These are phyloP conservation scores for Mesaphorura yosii DNA, from an alignment of 1,140 invertebrate species.

Conservation along the genomic window DNA sequence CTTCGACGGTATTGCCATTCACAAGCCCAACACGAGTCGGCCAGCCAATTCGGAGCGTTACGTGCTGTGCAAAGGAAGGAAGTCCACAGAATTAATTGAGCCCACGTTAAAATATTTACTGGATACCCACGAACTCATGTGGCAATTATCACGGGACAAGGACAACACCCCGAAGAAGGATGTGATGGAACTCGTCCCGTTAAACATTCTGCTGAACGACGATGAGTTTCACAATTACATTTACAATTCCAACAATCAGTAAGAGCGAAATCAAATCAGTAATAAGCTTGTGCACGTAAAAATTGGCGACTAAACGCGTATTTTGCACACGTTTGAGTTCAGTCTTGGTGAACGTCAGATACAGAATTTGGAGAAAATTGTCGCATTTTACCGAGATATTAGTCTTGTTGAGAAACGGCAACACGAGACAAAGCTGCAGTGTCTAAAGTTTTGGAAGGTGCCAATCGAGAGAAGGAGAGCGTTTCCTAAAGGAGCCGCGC, in stretches of 20 bases:
- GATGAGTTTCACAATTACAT: slow-evolving; percentile 65
- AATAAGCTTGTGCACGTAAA: not conserved
- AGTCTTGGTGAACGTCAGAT: slow-evolving; percentile 48
- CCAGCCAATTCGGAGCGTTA: slow-evolving; percentile 98
- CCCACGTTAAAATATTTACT: slow-evolving; percentile 56
- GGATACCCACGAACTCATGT: slow-evolving; percentile 51
- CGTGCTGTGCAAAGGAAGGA: slow-evolving; percentile 74
- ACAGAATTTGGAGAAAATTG: slow-evolving; percentile 64
- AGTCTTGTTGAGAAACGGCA: slow-evolving; percentile 1
- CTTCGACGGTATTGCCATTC: slow-evolving; percentile 73
- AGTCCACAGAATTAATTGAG: slow-evolving; percentile 24
- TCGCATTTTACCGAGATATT: slow-evolving; percentile 58
- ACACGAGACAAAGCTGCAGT: not conserved
- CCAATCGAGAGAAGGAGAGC: too few relatives aligned
- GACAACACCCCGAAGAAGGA: slow-evolving; percentile 31
- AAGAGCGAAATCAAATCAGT: slow-evolving; percentile 36
- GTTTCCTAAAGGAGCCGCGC: too few relatives aligned
- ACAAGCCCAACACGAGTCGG: slow-evolving; percentile 92
- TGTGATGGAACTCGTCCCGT: slow-evolving; percentile 53
- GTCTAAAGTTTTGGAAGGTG: not conserved
- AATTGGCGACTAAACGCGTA: slow-evolving; percentile 33
- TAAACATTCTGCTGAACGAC: slow-evolving; percentile 46
- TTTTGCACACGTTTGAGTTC: slow-evolving; percentile 48
- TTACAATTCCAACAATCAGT: slow-evolving; percentile 65
- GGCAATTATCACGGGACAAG: slow-evolving; percentile 27